Evolutionary conservation across 2,888 invertebrate genomes (phyloP), one percentile per base, ranked within the genome.

Genomic region (Trimorus sp.): DNA sequence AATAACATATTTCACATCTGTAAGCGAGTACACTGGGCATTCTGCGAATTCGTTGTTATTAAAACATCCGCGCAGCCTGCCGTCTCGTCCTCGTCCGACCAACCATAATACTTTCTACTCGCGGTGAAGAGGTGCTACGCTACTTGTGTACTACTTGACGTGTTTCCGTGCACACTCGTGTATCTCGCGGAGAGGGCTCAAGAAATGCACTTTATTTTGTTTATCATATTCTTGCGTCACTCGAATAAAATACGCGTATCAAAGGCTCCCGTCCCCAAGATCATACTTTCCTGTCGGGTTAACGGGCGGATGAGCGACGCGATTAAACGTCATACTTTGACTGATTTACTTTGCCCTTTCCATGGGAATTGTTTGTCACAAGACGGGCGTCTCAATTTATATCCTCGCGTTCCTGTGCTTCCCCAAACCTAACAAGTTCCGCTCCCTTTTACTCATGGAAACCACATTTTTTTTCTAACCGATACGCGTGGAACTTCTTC

Each of bases 141-240:
- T 60, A 74, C 79, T 79, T 69, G 63, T 71, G 16, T 60, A 76
- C 76, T 66, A 71, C 75, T 80, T 81, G 66, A 76, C 70, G 81
- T 68, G 68, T 71, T 76, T 71, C 54, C 60, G 56, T 42, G 68
- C 49, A 54, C 68, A 60, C 68, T 81, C 73, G 60, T 62, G 68
- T 65, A 62, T 60, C 58, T 49, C 36, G 62, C 63, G 68, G 68
- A 81, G 66, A 60, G 70, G 58, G 63, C 58, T 79, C 65, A 74
- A 74, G 63, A 79, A 79, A 69, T 79, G 56, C 69, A 70, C 53
- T 74, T 79, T 65, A 69, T 79, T 79, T 74, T 74, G 63, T 79
- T 79, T 63, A 79, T 74, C 74, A 79, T 74, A 68, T 74, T 65
- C 68, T 62, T 74, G 63, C 56, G 60, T 38, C 51, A 69, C 62